Percentiles rank a stretch among this genome's conserved stretches.
Evolutionary conservation across 2,797 vertebrate species (phyloP).

Genomic region (Vespertilio murinus): DNA sequence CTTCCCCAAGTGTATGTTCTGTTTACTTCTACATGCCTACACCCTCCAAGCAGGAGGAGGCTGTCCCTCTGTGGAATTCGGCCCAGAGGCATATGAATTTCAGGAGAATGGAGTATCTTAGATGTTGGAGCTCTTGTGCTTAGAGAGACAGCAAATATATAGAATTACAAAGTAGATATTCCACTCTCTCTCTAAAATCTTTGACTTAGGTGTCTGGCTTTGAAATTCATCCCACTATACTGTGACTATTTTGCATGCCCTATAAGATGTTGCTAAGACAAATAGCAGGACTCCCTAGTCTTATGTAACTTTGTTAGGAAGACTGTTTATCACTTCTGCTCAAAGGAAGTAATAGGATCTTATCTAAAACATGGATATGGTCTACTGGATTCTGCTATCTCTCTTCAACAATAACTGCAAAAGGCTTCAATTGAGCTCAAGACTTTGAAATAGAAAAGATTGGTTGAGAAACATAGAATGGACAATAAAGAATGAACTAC

Average conservation of each 20-base stretch:
- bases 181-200: not conserved
- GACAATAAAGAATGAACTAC: not conserved
- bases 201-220: not conserved
- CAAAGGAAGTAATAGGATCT: not conserved
- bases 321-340: not conserved
- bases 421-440: not conserved
- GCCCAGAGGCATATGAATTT: not conserved
- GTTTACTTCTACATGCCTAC: not conserved
- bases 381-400: not conserved
- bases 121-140: not conserved
- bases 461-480: not conserved
- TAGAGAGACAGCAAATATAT: not conserved
- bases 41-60: not conserved
- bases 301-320: not conserved
- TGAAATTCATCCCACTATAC: not conserved
- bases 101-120: not conserved
- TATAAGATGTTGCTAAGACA: not conserved
- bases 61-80: not conserved
- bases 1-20: not conserved
- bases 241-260: not conserved
- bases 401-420: not conserved
- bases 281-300: not conserved
- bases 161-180: not conserved
- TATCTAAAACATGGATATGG: not conserved
- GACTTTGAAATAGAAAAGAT: conserved; percentile 3